A percentile compares a stretch with the other conserved stretches of the same genome.
These are phyloP conservation scores for Acleris cristana DNA, from an alignment of 2,888 invertebrate genomes.

Conservation along the genomic window DNA sequence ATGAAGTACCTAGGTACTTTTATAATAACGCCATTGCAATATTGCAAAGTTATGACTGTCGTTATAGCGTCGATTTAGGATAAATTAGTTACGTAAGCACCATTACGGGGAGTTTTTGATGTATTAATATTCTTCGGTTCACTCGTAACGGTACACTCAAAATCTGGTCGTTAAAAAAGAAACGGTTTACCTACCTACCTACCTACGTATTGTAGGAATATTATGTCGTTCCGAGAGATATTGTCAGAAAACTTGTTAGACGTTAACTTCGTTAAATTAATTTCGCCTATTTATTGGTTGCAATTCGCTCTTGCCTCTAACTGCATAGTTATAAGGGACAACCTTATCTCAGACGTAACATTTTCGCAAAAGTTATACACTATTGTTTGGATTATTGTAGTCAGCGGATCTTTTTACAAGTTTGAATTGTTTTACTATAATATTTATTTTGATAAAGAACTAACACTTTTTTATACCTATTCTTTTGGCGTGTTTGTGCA, in stretches of 20 bases:
- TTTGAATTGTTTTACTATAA: constrained; percentile 42
- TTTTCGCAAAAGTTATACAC: constrained; percentile 46
- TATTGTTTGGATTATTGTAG: constrained; percentile 42
- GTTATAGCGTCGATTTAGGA: constrained; percentile 9
- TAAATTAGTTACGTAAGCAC: constrained; percentile 1
- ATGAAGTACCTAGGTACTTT: too few relatives aligned
- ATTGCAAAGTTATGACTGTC: not conserved
- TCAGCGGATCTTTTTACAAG: constrained; percentile 41
- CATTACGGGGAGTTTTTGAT: not conserved
- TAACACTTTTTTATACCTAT: constrained; percentile 27
- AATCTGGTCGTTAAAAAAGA: not conserved
- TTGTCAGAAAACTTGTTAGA: constrained; percentile 39
- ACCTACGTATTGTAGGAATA: not conserved
- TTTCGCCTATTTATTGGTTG: constrained; percentile 43
- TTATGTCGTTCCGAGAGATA: constrained; percentile 17
- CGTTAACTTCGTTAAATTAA: constrained; percentile 47
- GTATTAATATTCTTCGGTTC: not conserved
- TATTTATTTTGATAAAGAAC: constrained; percentile 31
- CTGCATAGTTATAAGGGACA: constrained; percentile 45
- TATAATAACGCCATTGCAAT: not conserved
- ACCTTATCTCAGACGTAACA: constrained; percentile 38
- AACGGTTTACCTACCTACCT: too few relatives aligned
- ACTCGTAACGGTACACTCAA: not conserved
- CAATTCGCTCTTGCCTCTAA: constrained; percentile 47
- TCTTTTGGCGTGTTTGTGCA: constrained; percentile 39